phyloP scores from a whole-genome alignment of 2,797 vertebrate genomes.

The Squalus acanthias region DNA sequence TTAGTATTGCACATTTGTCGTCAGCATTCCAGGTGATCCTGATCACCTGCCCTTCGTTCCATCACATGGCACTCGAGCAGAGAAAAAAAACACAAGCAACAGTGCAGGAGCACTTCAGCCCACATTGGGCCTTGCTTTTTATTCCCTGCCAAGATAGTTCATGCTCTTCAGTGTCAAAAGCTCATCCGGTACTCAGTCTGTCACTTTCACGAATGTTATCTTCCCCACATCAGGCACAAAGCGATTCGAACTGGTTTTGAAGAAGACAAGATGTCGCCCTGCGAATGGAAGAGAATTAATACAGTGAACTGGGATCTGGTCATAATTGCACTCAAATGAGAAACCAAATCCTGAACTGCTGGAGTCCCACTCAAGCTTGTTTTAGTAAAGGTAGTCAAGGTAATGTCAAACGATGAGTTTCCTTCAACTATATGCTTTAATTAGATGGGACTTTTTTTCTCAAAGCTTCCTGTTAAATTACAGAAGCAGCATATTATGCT shows the following conservation, averaged over 20 bases:
- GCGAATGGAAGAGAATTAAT: constrained; percentile 33
- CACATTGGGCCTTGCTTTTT: constrained; percentile 47
- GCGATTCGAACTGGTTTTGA: constrained; percentile 69
- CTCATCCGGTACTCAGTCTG: constrained; percentile 53
- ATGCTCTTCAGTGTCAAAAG: constrained; percentile 21
- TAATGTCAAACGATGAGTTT: constrained; percentile 41
- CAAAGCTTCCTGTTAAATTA: constrained; percentile 25
- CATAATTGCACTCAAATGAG: background rate
- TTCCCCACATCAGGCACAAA: constrained; percentile 60
- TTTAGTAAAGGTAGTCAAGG: constrained; percentile 46
- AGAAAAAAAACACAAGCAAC: constrained; percentile 49
- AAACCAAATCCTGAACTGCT: background rate
- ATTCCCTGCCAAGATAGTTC: constrained; percentile 34
- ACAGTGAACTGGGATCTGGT: background rate
- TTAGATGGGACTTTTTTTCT: constrained; percentile 29
- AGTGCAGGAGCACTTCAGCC: constrained; percentile 51
- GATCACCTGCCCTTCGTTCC: constrained; percentile 49
- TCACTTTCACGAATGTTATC: constrained; percentile 65
- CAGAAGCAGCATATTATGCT: constrained; percentile 23
- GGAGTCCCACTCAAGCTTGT: constrained; percentile 36
- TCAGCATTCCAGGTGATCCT: constrained; percentile 52
- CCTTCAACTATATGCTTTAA: constrained; percentile 45
- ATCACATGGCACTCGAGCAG: constrained; percentile 49
- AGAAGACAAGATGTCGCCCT: constrained; percentile 79
- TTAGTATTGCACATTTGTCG: constrained; percentile 70